Base-by-base conservation (phyloP, 2,797 vertebrate species). In the Manis pentadactyla region DNA sequence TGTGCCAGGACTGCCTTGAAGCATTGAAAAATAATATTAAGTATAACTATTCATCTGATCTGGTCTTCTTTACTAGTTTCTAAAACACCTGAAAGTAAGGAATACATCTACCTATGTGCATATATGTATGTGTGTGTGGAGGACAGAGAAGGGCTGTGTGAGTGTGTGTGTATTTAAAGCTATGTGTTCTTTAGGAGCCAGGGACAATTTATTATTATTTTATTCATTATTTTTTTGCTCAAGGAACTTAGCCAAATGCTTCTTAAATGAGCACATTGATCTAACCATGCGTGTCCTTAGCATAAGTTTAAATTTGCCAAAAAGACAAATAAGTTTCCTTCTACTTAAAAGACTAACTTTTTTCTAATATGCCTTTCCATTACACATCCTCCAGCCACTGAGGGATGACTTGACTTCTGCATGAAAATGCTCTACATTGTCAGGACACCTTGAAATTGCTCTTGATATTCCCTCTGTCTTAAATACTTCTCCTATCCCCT, bases 91-190 rank as follows among this genome's bases (percentile, higher is more conserved):
- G 29, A 37, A 6, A 81, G 5, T 7, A 73, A 75, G 87, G n/a
- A 93, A 46, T 2, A 61, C 27, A 17, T 27, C 19, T 34, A 23
- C 1, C 1, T 2, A 1, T n/a, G 19, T 18, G 2, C 21, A 29
- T 46, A 3, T 23, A 0, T n/a, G 17, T 46, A 42, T 31, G n/a
- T 79, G 39, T 51, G 21, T 11, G 1, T 13, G 7, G 8, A 23
- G 4, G 7, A 17, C 19, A 5, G 15, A 55, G 34, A 15, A 59
- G 2, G 2, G 0, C 4, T n/a, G 1, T 1, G 5, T 3, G 2
- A n/a, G 8, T 34, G 14, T 34, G 1, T 39, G 13, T 19, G 2
- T 79, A 31, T 27, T 78, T 82, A 69, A 46, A n/a, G 1, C 3
- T 79, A 27, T 39, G 11, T 5, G 18, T 71, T 39, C 31, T 83